A percentile compares a stretch with the other conserved stretches of the same genome.
phyloP scores from a whole-genome alignment of 2,888 invertebrate species.

The Sminthurides aquaticus region DNA sequence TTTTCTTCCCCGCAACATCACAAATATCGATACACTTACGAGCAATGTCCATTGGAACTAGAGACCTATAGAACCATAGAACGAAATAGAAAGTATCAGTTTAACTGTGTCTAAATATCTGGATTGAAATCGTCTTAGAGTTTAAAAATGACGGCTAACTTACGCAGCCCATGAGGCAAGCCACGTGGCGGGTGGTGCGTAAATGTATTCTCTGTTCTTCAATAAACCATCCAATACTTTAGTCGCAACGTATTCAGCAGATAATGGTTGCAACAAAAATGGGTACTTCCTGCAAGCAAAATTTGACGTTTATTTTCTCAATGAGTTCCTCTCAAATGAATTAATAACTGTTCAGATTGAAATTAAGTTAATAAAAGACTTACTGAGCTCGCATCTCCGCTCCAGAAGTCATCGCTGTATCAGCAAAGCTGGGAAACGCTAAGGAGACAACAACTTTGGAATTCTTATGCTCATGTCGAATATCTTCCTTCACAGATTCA shows the following conservation, averaged over 20 bases:
- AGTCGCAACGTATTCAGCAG: not conserved
- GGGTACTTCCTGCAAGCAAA: not conserved
- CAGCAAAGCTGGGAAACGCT: constrained; percentile 1
- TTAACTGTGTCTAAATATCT: too few species aligned
- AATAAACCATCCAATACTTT: not conserved
- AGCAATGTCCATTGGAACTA: not conserved
- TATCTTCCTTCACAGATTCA: constrained; percentile 2
- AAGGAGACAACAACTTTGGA: not conserved
- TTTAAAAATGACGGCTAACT: too few species aligned
- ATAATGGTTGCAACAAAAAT: not conserved
- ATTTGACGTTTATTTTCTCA: too few species aligned
- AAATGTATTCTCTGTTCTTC: constrained; percentile 4
- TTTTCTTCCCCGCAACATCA: not conserved
- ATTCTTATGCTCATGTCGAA: not conserved
- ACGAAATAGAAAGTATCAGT: too few species aligned
- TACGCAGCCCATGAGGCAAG: not conserved
- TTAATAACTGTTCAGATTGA: not conserved
- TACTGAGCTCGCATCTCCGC: not conserved
- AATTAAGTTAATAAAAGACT: too few species aligned
- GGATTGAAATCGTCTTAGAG: too few species aligned
- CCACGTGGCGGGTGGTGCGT: not conserved
- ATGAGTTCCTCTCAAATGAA: not conserved
- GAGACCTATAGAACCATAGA: not conserved
- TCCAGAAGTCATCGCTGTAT: not conserved
- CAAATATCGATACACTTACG: not conserved